These are phyloP conservation scores for Drosophila kepulauana DNA, from an alignment of 1,140 invertebrate genomes.

Conservation along the genomic window DNA sequence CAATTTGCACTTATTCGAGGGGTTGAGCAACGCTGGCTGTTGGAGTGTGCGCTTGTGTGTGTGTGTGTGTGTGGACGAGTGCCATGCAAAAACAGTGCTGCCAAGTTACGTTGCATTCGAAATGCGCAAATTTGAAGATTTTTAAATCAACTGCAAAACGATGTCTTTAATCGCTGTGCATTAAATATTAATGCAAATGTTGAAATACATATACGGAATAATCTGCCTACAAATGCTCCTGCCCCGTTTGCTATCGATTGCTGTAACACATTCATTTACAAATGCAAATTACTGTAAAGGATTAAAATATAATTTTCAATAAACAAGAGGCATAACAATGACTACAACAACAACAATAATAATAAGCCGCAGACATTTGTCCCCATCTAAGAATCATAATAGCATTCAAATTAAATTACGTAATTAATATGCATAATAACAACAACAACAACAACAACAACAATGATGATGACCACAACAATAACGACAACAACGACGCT, in stretches of 20 bases:
- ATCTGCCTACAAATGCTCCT: constrained; percentile 5
- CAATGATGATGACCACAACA: constrained; percentile 7
- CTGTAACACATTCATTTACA: constrained; percentile 2
- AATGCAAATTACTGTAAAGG: constrained; percentile 23
- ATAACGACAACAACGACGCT: background rate
- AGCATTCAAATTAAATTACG: constrained; percentile 42
- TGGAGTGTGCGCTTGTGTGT: too few species aligned
- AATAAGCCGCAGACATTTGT: constrained; percentile 12
- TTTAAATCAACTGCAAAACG: background rate
- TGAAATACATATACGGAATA: background rate
- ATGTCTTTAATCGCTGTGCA: background rate
- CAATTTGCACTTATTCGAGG: background rate
- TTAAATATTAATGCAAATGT: background rate
- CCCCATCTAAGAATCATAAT: constrained; percentile 33
- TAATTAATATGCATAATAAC: constrained; percentile 48
- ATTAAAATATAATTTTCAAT: constrained; percentile 23
- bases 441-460: constrained; percentile 36
- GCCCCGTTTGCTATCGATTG: background rate
- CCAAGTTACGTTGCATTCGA: constrained; percentile 22
- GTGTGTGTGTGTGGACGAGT: background rate
- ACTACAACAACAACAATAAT: constrained; percentile 1
- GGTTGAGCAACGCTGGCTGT: background rate
- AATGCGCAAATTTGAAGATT: constrained; percentile 30
- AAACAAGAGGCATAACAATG: background rate
- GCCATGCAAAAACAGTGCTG: constrained; percentile 34